Evolutionary conservation across 2,888 invertebrate species (phyloP).

Genomic region (Aelia acuminata): DNA sequence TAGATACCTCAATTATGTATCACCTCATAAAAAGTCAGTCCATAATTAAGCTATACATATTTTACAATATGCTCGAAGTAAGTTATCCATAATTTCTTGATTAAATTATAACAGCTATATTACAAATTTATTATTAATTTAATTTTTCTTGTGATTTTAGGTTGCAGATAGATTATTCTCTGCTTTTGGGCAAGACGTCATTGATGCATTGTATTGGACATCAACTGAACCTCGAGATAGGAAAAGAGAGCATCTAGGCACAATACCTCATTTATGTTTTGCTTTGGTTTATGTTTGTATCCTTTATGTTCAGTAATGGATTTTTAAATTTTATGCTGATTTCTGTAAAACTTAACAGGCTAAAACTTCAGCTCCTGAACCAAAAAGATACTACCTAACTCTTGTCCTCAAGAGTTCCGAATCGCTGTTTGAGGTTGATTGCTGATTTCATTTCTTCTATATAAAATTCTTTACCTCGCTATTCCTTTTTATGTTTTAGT

Average conservation of each 20-base stretch:
- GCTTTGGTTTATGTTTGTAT: conserved; percentile 95
- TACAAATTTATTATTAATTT: neutral
- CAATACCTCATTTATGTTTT: conserved; percentile 91
- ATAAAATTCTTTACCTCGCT: too few relatives aligned
- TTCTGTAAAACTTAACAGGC: neutral
- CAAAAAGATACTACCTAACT: neutral
- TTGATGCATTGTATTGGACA: conserved; percentile 98
- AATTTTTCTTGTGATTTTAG: conserved; percentile 59
- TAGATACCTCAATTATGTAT: conserved; percentile 98
- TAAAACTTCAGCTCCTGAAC: neutral
- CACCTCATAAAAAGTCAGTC: conserved; percentile 98
- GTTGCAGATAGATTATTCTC: conserved; percentile 90
- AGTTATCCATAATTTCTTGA: conserved; percentile 56
- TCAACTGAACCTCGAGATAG: conserved; percentile 94
- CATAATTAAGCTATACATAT: conserved; percentile 98
- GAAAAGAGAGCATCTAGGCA: conserved; percentile 86
- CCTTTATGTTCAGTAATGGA: conserved; percentile 74
- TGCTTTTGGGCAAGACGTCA: conserved; percentile 97
- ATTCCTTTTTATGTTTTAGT: too few relatives aligned
- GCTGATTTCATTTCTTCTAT: too few relatives aligned
- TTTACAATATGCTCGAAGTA: conserved; percentile 99
- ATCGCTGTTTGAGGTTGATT: too few relatives aligned
- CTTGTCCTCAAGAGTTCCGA: too few relatives aligned
- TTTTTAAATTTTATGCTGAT: neutral
- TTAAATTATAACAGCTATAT: neutral